Base-by-base conservation (phyloP, 2,888 invertebrate genomes). In the Cephus pygmeus region DNA sequence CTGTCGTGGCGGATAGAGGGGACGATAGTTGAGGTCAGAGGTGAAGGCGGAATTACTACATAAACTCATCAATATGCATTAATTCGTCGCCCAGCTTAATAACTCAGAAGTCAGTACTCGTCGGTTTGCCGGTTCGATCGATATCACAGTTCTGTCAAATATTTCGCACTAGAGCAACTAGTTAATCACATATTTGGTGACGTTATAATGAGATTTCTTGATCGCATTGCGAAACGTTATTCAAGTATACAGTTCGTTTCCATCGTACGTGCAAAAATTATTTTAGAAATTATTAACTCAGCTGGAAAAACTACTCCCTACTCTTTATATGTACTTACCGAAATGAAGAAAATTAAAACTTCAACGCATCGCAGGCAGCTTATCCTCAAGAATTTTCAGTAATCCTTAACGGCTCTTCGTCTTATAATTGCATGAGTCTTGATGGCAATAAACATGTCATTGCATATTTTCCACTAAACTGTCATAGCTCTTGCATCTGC, bases 61-160 rank as follows among this genome's bases (percentile, higher is more conserved):
- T 6, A 33, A 31, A 33, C 12, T 71, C 71, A 71, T 71, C 71
- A 71, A 71, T 71, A 30, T 71, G 71, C 71, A 71, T 71, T 71
- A 33, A 31, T 71, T 9, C 71, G 4, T 71, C 71, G 3, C 31
- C 9, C 31, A 6, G 71, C 31, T 71, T 71, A 71, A 71, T 71
- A 71, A 71, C 71, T 6, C 56, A 56, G 56, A 56, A 56, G 56
- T 23, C 23, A 23, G 23, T 56, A 23, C 23, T 56, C 23, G 23
- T 15, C 23, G 56, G 56, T 56, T 56, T 56, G 56, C 9, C 56
- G 2, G 56, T 56, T 56, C 56, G 56, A 56, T 56, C 56, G 56
- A 56, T 56, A 9, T 56, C 23, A 56, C 1, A 56, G 56, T 56
- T 56, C 15, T 56, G 9, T 23, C 23, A 56, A 23, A 56, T 23